Base-by-base conservation (phyloP, 2,113 vertebrate species). In the Pygoscelis antarcticus region DNA sequence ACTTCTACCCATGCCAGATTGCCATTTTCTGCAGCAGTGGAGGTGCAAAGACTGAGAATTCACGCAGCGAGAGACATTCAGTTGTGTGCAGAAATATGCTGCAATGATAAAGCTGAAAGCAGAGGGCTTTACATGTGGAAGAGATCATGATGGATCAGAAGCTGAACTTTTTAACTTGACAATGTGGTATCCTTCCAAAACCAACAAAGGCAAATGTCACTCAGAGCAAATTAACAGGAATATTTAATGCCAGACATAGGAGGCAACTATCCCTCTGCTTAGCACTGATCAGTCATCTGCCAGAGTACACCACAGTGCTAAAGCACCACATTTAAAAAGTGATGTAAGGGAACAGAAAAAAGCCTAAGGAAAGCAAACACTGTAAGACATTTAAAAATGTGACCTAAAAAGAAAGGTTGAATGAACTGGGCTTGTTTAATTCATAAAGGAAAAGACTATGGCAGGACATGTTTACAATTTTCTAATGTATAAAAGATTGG, bases 111-210 rank as follows among this genome's bases (percentile, higher is more conserved):
- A 93, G 54, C 21, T 86, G 75, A 85, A 90, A 90, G 70, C 42
- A 85, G 44, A 79, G 62, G 32, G 29, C 20, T 94, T 79, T 76
- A n/a, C 23, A 36, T 61, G 82, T 76, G 79, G 61, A 88, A 76
- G 49, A 80, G 42, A 40, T 86, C 68, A 49, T 7, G 54, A 58
- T 22, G 58, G 66, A 83, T 95, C 54, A 86, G 79, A 80, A 88
- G 71, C 13, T 83, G 71, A 90, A 86, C 79, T 88, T 89, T 44
- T 77, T 83, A 88, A 75, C 66, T 92, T 88, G 58, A 40, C 40
- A 46, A 30, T 27, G 71, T 88, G 49, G 13, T 93, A 74, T 57
- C 49, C 40, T 96, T 96, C 66, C 62, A 95, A 96, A 96, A 88
- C 52, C 61, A 92, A 69, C 66, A 90, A 76, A 96, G 36, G 36